phyloP scores from a whole-genome alignment of 2,888 invertebrate species.

The Coelinius sp. region DNA sequence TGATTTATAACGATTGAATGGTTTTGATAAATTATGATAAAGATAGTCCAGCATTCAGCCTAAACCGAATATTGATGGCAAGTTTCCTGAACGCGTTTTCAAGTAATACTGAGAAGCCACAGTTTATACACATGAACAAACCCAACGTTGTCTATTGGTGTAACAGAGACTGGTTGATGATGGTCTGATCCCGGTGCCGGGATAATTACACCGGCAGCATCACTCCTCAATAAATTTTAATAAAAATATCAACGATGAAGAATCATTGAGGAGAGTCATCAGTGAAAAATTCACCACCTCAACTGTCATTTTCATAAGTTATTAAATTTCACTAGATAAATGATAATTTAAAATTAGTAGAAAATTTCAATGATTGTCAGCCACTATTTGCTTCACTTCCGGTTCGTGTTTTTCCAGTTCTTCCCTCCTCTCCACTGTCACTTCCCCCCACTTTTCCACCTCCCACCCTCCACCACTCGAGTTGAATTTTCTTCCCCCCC shows the following conservation, averaged over 20 bases:
- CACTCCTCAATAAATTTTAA: not conserved
- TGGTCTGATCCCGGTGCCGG: conserved; percentile 19
- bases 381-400: conserved; percentile 19
- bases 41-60: not conserved
- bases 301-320: not conserved
- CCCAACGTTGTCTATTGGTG: conserved; percentile 15
- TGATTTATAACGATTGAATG: too few relatives aligned
- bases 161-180: conserved; percentile 26
- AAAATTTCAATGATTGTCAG: conserved; percentile 8
- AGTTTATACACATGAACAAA: conserved; percentile 27
- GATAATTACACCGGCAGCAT: conserved; percentile 18
- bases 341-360: not conserved
- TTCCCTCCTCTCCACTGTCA: conserved; percentile 39
- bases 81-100: conserved; percentile 14
- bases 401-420: conserved; percentile 23
- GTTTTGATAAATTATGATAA: too few relatives aligned
- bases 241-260: not conserved
- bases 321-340: not conserved
- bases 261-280: too few relatives aligned
- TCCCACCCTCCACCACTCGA: conserved; percentile 12
- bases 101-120: conserved; percentile 24
- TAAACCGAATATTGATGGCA: not conserved
- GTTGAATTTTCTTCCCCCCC: too few relatives aligned
- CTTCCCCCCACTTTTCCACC: conserved; percentile 41
- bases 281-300: not conserved